phyloP scores from a whole-genome alignment of 1,140 invertebrate species.

The Drosophila pseudoananassae region DNA sequence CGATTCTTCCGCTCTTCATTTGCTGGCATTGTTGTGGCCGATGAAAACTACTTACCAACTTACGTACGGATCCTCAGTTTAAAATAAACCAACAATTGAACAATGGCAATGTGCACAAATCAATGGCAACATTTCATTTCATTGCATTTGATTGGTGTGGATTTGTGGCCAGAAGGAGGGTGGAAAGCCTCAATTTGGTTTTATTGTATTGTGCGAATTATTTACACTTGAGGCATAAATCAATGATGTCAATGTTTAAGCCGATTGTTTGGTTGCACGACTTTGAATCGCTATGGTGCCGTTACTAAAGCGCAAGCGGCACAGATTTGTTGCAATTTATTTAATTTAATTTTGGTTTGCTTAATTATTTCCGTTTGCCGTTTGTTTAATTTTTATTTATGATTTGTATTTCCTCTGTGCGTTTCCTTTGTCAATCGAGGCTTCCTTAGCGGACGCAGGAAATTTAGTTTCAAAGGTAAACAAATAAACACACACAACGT shows the following conservation, averaged over 20 bases:
- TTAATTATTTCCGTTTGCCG: conserved; percentile 54
- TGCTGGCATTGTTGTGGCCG: conserved; percentile 7
- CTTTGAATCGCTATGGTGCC: conserved; percentile 39
- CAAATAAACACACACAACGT: conserved; percentile 34
- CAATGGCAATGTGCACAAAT: conserved; percentile 43
- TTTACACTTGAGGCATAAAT: conserved; percentile 68
- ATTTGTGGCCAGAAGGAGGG: conserved; percentile 17
- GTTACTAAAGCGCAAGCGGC: conserved; percentile 57
- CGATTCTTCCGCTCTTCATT: conserved; percentile 24
- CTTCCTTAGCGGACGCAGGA: conserved; percentile 46
- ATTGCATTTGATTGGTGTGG: conserved; percentile 64
- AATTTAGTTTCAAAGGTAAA: conserved; percentile 56
- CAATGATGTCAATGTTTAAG: conserved; percentile 56
- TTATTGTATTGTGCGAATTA: conserved; percentile 65
- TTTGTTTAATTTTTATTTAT: conserved; percentile 28
- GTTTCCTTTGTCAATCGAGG: conserved; percentile 47
- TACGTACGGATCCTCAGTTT: conserved; percentile 32
- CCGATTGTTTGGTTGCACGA: conserved; percentile 24
- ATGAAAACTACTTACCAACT: conserved; percentile 38
- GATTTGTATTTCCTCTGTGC: conserved; percentile 37
- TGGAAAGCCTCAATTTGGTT: conserved; percentile 52
- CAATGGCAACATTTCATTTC: conserved; percentile 62
- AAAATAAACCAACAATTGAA: conserved; percentile 35
- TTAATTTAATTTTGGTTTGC: conserved; percentile 45
- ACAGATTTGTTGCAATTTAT: conserved; percentile 53